A percentile compares a stretch with the other conserved stretches of the same genome.
Conservation (phyloP, 2,113 vertebrate genomes). For the Peucedramus taeniatus region DNA sequence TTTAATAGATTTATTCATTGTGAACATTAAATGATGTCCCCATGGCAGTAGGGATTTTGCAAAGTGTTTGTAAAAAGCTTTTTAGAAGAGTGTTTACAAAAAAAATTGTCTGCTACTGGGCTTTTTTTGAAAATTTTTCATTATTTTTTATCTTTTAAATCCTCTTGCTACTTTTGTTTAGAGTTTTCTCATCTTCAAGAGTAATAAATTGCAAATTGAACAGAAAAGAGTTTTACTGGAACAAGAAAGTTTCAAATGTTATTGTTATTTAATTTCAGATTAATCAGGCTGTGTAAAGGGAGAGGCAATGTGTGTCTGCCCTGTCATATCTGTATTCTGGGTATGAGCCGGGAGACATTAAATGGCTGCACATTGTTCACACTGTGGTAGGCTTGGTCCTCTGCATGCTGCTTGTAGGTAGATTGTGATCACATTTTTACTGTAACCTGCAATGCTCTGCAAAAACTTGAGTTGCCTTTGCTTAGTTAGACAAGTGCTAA, state of each 20-base stretch:
- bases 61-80: neutral
- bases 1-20: neutral
- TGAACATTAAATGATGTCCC: neutral
- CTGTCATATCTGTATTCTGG: neutral
- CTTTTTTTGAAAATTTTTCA: neutral
- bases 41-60: neutral
- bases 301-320: neutral
- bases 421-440: neutral
- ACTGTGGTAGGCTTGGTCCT: neutral
- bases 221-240: neutral
- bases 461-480: neutral
- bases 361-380: neutral
- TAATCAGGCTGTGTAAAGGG: neutral
- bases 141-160: neutral
- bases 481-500: neutral
- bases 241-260: neutral
- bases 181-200: neutral
- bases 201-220: neutral
- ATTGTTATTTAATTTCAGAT: neutral
- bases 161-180: neutral
- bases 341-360: neutral
- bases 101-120: neutral
- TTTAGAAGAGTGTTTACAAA: neutral
- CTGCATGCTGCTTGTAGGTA: accelerated
- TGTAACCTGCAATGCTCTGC: neutral